These are phyloP conservation scores for Pegea sp. DNA, from an alignment of 23 tunicate species.

Conservation along the genomic window DNA sequence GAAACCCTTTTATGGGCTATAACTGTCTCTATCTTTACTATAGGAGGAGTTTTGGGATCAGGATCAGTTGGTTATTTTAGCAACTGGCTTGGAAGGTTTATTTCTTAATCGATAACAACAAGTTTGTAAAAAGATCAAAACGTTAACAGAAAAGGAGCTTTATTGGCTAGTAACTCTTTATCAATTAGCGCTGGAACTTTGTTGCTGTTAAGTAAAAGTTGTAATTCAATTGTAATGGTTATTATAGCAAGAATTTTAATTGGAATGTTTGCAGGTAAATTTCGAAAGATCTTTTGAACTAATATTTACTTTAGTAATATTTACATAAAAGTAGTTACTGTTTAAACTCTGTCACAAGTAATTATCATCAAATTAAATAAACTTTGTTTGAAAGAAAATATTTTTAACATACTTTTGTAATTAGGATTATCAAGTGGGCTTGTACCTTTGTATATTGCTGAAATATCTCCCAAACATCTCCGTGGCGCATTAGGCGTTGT, in stretches of 20 bases:
- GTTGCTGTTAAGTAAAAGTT: constrained; percentile 58
- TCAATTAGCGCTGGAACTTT: constrained; percentile 59
- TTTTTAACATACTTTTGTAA: background rate
- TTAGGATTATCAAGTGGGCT: constrained; percentile 86
- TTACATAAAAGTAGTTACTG: too few species aligned
- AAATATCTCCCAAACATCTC: constrained; percentile 51
- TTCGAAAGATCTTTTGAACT: background rate
- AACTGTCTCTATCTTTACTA: constrained; percentile 75
- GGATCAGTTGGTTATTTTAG: constrained; percentile 26
- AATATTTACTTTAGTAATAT: too few species aligned
- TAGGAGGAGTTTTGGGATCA: constrained; percentile 96
- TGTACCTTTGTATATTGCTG: constrained; percentile 81
- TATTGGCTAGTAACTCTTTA: constrained; percentile 24
- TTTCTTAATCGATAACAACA: background rate
- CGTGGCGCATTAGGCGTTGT: constrained; percentile 69
- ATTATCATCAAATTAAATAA: too few species aligned
- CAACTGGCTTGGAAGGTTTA: constrained; percentile 45
- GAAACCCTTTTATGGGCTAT: constrained; percentile 56
- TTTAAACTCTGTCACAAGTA: too few species aligned
- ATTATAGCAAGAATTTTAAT: constrained; percentile 72
- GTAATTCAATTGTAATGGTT: constrained; percentile 42
- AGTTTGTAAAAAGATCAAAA: background rate
- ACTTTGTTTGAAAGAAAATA: background rate
- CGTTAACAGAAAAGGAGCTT: constrained; percentile 32
- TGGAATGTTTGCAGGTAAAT: constrained; percentile 85